Evolutionary conservation across 2,888 invertebrate species (phyloP), one percentile per base, ranked within the genome.

Genomic region (Syrphus vitripennis): DNA sequence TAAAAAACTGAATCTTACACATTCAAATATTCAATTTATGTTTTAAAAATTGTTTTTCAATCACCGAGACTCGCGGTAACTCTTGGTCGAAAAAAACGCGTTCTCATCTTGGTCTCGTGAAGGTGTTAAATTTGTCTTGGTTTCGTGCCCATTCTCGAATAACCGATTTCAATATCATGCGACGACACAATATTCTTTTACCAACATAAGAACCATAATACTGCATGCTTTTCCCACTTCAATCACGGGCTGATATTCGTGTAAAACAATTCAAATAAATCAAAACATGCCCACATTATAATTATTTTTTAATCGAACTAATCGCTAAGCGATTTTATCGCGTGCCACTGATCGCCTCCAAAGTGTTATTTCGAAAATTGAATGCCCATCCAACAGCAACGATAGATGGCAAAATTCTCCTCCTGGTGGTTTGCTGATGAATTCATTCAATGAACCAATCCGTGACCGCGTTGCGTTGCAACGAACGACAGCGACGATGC

Each of bases 371-470:
- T 31, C 21, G 2, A 19, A 42, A 70, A 70, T 70, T 55, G 37
- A 71, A 67, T 69, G 42, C 40, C 67, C 61, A 10, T 21, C 6
- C 7, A n/a, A n/a, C n/a, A n/a, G n/a, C n/a, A 29, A 42, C 31
- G 12, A 29, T 65, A 16, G 3, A 63, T n/a, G 5, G 45, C 67
- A 50, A 14, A 59, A 59, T 69, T 53, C 53, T 7, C 37, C 34
- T 59, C 65, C 31, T 42, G 3, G n/a, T 48, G 19, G 14, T 19
- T 19, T 24, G 65, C 74, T 70, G 79, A 75, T 69, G 83, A 79
- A 83, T 83, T 61, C 69, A 83, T 69, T 78, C 79, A 74, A 48
- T 70, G 40, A 74, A 75, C 55, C 70, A 65, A 70, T 24, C 72
- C 80, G 48, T 81, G 76, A 76, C 81, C 67, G 69, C 42, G 65